Conservation (phyloP, 2,113 vertebrate species). For the Vanacampus margaritifer region DNA sequence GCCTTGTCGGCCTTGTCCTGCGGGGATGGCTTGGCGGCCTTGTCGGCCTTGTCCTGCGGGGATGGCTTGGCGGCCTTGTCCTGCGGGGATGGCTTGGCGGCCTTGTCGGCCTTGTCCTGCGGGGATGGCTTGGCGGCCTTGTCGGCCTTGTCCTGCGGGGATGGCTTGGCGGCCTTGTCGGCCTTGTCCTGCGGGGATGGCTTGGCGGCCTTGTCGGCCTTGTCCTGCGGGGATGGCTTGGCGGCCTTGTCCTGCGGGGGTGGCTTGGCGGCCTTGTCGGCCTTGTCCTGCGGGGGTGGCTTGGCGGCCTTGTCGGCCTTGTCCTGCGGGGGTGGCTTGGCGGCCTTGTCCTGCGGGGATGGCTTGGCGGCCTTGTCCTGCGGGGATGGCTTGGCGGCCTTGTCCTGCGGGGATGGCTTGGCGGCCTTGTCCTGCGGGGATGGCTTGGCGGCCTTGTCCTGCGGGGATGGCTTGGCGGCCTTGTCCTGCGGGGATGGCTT, state of each 20-base stretch:
- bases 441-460: no score
- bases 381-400: neutral
- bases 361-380: constrained; percentile 1
- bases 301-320: constrained; percentile 3
- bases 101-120: neutral
- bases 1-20: neutral
- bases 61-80: neutral
- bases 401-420: no score
- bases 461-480: no score
- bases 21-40: neutral
- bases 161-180: neutral
- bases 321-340: neutral
- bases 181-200: neutral
- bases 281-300: no score
- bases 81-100: neutral
- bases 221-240: neutral
- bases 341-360: neutral
- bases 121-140: neutral
- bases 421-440: neutral
- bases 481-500: neutral
- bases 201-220: constrained; percentile 3
- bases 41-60: neutral
- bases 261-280: constrained; percentile 16
- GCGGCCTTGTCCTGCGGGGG: neutral
- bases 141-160: neutral